Conservation (phyloP, 1,140 invertebrate genomes). For the Drosophila biarmipes region DNA sequence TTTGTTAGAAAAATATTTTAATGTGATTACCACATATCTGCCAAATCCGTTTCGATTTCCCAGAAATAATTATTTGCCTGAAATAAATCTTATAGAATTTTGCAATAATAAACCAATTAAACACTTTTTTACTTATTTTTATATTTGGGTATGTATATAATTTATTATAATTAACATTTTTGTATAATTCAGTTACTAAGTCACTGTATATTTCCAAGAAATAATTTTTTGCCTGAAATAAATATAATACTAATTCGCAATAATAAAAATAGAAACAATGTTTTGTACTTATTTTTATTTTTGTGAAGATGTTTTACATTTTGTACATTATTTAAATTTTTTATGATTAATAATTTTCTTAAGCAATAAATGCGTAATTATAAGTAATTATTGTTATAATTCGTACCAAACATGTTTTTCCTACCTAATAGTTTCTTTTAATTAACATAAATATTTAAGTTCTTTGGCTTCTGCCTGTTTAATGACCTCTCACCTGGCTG, state of each 20-base stretch:
- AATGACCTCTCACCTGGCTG: neutral
- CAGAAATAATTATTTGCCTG: neutral
- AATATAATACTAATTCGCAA: neutral
- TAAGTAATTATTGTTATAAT: neutral
- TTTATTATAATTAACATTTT: too few species aligned
- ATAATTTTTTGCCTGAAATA: neutral
- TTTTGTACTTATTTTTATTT: too few species aligned
- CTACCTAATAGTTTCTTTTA: neutral
- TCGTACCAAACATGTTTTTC: neutral
- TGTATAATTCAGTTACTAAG: too few species aligned
- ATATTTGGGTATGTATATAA: neutral
- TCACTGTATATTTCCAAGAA: neutral
- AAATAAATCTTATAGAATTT: neutral
- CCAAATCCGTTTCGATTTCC: neutral
- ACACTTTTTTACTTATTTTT: too few species aligned
- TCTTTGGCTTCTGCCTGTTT: conserved; percentile 11
- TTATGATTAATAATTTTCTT: neutral
- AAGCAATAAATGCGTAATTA: neutral
- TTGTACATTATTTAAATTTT: neutral
- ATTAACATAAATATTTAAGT: conserved; percentile 3
- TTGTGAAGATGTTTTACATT: neutral
- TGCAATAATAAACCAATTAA: too few species aligned
- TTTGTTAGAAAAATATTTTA: neutral
- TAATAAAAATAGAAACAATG: too few species aligned
- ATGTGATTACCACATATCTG: neutral